These are phyloP conservation scores for Chionomys nivalis DNA, from an alignment of 2,113 vertebrate genomes.

Conservation along the genomic window DNA sequence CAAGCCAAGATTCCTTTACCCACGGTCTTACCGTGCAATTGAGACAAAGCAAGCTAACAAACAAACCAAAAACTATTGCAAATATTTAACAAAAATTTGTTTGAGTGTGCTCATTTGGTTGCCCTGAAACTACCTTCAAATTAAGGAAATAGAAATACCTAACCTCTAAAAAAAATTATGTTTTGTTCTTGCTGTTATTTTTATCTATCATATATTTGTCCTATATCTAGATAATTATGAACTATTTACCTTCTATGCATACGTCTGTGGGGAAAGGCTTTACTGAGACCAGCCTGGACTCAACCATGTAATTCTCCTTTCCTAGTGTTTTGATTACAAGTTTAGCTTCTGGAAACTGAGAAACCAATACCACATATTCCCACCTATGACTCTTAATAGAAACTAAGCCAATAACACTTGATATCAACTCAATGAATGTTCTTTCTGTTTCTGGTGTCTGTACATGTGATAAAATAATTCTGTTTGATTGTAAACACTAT, in stretches of 20 bases:
- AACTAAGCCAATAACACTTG: no score
- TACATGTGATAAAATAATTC: background rate
- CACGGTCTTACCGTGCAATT: no score
- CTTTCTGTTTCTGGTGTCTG: background rate
- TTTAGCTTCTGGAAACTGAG: background rate
- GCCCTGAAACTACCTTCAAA: no score
- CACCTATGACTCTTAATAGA: background rate
- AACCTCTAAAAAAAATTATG: no score
- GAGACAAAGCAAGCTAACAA: no score
- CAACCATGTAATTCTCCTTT: background rate
- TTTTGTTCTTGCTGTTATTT: no score
- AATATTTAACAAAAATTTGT: no score
- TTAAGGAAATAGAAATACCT: no score
- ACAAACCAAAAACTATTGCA: no score
- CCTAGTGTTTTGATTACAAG: background rate
- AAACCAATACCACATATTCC: background rate
- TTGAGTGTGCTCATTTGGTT: no score
- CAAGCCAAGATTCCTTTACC: no score
- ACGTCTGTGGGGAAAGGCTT: background rate
- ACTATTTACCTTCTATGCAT: background rate
- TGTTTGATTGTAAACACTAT: background rate
- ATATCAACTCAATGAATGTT: background rate
- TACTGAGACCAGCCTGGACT: background rate
- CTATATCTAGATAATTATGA: background rate
- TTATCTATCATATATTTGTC: no score